Percentiles rank a stretch among this genome's conserved stretches.
These are phyloP conservation scores for Tholera decimalis DNA, from an alignment of 2,888 invertebrate genomes.

Conservation along the genomic window DNA sequence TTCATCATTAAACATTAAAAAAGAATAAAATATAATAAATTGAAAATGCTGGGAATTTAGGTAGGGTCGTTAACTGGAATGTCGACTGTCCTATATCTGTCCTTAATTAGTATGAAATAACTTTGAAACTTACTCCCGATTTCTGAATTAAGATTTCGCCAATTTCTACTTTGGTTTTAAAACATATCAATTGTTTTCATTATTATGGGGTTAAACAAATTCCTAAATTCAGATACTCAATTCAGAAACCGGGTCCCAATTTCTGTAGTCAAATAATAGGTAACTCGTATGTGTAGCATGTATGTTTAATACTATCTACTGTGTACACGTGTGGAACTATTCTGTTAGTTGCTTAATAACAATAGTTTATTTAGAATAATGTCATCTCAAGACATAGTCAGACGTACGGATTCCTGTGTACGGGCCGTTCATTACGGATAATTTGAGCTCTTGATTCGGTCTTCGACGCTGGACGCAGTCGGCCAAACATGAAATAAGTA, in stretches of 20 bases:
- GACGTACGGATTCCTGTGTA: no score
- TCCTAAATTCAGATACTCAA: background rate
- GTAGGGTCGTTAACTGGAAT: slow-evolving; percentile 61
- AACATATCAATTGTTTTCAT: background rate
- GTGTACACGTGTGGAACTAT: slow-evolving; percentile 28
- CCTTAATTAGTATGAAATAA: slow-evolving; percentile 30
- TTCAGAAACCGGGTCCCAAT: slow-evolving; percentile 7
- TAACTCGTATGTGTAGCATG: slow-evolving; percentile 68
- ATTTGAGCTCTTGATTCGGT: background rate
- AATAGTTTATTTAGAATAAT: no score
- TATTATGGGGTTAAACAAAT: background rate
- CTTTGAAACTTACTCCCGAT: slow-evolving; percentile 26
- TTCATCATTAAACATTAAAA: slow-evolving; percentile 27
- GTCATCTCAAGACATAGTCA: no score
- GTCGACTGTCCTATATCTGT: slow-evolving; percentile 40
- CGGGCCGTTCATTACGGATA: background rate
- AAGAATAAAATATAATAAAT: slow-evolving; percentile 38
- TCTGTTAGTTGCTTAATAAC: slow-evolving; percentile 6
- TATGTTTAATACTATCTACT: slow-evolving; percentile 55
- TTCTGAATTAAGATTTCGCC: background rate
- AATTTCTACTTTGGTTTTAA: background rate
- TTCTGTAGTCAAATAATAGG: slow-evolving; percentile 43
- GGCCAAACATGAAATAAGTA: background rate
- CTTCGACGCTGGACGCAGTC: background rate
- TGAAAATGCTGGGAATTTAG: slow-evolving; percentile 52